Conservation (phyloP, 2,113 vertebrate species). For the Potamarius usumacintae region DNA sequence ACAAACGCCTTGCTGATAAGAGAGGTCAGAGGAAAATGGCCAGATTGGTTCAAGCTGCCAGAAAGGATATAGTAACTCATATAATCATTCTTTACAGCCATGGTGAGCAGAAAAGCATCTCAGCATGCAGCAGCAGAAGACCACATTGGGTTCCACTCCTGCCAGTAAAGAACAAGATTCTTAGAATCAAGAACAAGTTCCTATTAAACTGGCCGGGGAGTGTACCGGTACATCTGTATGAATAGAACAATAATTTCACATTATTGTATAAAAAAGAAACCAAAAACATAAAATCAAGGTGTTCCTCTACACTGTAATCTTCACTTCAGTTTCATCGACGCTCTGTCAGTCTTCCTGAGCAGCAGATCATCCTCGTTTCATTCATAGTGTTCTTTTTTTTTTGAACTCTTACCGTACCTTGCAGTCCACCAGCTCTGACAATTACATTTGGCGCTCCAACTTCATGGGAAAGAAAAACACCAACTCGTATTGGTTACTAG, state of each 20-base stretch:
- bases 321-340: neutral
- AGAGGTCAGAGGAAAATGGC: too few relatives aligned
- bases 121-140: too few relatives aligned
- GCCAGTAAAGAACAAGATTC: too few relatives aligned
- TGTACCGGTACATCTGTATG: too few relatives aligned
- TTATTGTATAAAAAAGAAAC: neutral
- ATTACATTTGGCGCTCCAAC: conserved; percentile 57
- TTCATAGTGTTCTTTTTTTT: neutral
- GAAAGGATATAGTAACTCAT: too few relatives aligned
- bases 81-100: too few relatives aligned
- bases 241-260: neutral
- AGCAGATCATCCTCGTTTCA: conserved; percentile 2
- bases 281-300: neutral
- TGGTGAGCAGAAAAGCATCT: too few relatives aligned
- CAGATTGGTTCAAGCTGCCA: too few relatives aligned
- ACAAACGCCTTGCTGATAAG: too few relatives aligned
- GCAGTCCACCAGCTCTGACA: conserved; percentile 21
- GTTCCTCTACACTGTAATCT: neutral
- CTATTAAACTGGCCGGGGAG: too few relatives aligned
- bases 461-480: conserved; percentile 66
- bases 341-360: neutral
- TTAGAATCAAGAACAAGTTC: too few relatives aligned
- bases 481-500: conserved; percentile 59
- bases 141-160: too few relatives aligned
- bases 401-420: conserved; percentile 28